Evolutionary conservation across 2,888 invertebrate genomes (phyloP).

Genomic region (Ochropleura leucogaster): DNA sequence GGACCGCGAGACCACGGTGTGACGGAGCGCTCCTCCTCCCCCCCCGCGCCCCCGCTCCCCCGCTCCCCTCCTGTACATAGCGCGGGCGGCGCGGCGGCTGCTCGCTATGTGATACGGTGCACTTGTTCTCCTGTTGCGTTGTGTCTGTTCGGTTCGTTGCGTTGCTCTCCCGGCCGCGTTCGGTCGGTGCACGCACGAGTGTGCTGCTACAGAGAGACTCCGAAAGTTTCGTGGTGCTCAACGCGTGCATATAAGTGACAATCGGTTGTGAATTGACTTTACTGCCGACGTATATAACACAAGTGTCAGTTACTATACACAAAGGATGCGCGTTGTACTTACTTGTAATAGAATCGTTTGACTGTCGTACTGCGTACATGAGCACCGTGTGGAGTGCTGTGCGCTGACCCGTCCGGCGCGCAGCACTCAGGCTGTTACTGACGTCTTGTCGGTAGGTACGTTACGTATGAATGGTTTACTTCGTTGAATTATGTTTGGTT

Average conservation of each 20-base stretch:
- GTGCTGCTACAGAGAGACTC: conserved; percentile 15
- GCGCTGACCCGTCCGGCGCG: background rate
- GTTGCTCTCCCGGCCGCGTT: conserved; percentile 32
- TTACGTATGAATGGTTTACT: conserved; percentile 20
- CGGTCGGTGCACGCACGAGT: conserved; percentile 19
- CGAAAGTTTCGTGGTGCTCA: background rate
- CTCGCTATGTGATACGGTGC: conserved; percentile 60
- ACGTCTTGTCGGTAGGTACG: conserved; percentile 14
- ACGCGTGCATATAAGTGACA: conserved; percentile 8
- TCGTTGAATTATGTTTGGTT: conserved; percentile 50
- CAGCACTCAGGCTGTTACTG: background rate
- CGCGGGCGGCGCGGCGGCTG: conserved; percentile 52
- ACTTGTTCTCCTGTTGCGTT: conserved; percentile 62
- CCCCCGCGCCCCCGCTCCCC: too few relatives aligned
- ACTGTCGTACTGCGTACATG: background rate
- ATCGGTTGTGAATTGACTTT: conserved; percentile 50
- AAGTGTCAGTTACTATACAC: background rate
- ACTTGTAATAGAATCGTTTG: background rate
- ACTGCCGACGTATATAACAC: conserved; percentile 6
- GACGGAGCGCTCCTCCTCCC: conserved; percentile 87
- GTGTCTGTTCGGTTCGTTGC: conserved; percentile 50
- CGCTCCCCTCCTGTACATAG: conserved; percentile 44
- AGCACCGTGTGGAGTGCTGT: background rate
- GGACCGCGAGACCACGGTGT: conserved; percentile 98
- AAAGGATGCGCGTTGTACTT: conserved; percentile 3